Base-by-base conservation (phyloP, 2,888 invertebrate genomes). In the Orgyia antiqua region DNA sequence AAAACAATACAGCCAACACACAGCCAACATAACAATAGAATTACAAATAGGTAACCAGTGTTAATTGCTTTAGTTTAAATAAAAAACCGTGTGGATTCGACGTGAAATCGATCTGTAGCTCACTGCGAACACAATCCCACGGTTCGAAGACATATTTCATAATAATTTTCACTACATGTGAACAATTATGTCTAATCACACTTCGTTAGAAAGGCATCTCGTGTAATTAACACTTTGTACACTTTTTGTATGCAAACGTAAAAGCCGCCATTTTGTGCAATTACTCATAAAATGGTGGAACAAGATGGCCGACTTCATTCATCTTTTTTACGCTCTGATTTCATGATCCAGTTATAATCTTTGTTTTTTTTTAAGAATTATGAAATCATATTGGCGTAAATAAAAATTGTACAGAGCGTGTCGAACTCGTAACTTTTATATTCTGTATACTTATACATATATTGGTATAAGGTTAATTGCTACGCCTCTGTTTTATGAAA, bases 141-240 rank as follows among this genome's bases (percentile, higher is more conserved):
- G 58, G 35, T 49, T 24, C 38, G 33, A 42, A 24, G 45, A 18
- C 24, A n/a, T n/a, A n/a, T n/a, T n/a, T n/a, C 31, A 32, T 45
- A 45, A 56, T 51, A 44, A 54, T 46, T 51, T 57, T 48, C 50
- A 39, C 52, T 40, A 46, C 55, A 53, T 54, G 51, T 56, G 43
- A 38, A 42, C 53, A 72, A 82, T 83, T 79, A 79, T 61, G 55
- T 60, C 53, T 70, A 71, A 74, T 74, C 70, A 67, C 67, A 69
- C 72, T 71, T 72, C 64, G 69, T 72, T 76, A 78, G 58, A 66
- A 59, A 56, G 64, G 67, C 77, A 78, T 79, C 78, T 77, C 71
- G 60, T 58, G 65, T 68, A 70, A 72, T 79, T 77, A 78, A 65
- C 70, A 72, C 76, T 71, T 66, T 57, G 63, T 51, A 42, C 45